A percentile compares a stretch with the other conserved stretches of the same genome.
These are phyloP conservation scores for Cyphomyrus plagiostoma DNA, from an alignment of 2,113 vertebrate species.

Conservation along the genomic window DNA sequence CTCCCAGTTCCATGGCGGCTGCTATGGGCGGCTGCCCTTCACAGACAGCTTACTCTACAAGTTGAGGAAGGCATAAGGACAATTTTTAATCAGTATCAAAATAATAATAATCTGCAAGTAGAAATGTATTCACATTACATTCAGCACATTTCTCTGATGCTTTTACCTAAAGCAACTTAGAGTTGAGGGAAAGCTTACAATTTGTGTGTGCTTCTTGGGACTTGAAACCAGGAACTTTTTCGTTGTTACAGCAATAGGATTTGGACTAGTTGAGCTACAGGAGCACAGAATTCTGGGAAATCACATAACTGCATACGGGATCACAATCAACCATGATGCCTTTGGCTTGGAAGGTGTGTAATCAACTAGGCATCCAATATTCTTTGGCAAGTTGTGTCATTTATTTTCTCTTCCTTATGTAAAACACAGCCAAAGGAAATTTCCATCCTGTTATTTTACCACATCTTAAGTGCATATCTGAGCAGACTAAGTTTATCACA, in stretches of 20 bases:
- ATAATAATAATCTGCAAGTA: background rate
- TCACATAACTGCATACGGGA: background rate
- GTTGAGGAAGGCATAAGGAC: no score
- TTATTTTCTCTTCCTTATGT: background rate
- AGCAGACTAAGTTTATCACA: background rate
- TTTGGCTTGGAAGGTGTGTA: background rate
- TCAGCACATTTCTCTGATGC: background rate
- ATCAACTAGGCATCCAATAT: background rate
- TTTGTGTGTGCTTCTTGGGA: background rate
- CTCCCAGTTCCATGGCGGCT: no score
- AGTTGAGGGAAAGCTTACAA: background rate
- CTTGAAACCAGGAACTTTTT: background rate
- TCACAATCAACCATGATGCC: background rate
- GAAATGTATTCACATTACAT: background rate
- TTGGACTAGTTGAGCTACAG: background rate
- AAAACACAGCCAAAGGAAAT: background rate
- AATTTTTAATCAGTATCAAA: no score
- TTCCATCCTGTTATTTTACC: background rate
- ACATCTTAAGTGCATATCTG: background rate
- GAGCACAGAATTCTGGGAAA: background rate
- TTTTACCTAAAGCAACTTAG: background rate
- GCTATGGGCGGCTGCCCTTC: no score
- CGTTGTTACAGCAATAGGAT: background rate
- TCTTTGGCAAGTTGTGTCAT: background rate
- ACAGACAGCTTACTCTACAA: no score